A percentile compares a stretch with the other conserved stretches of the same genome.
Conservation (phyloP, 2,888 invertebrate species). For the Agrilus biguttatus region DNA sequence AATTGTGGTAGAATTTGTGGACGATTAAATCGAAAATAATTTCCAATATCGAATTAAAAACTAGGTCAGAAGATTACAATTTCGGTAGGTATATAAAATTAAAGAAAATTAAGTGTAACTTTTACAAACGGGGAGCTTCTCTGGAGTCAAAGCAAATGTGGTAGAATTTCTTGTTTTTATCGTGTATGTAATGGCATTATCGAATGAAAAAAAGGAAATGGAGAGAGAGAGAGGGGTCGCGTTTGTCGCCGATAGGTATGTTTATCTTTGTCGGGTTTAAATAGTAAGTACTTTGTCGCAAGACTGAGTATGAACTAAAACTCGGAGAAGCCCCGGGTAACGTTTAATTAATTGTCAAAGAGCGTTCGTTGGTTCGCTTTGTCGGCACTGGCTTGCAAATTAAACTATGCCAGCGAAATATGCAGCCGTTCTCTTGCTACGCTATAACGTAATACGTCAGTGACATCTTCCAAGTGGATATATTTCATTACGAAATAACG, state of each 20-base stretch:
- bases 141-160: too few species aligned
- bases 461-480: constrained; percentile 25
- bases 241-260: constrained; percentile 1
- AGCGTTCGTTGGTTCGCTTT: constrained; percentile 24
- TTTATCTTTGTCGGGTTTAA: constrained; percentile 7
- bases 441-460: constrained; percentile 29
- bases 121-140: too few species aligned
- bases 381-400: constrained; percentile 29
- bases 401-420: constrained; percentile 32
- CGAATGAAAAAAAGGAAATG: too few species aligned
- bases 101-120: too few species aligned
- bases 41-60: too few species aligned
- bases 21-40: too few species aligned
- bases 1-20: too few species aligned
- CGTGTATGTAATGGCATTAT: too few species aligned
- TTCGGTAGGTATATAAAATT: too few species aligned
- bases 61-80: too few species aligned
- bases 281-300: constrained; percentile 7
- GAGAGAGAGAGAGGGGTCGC: too few species aligned
- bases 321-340: constrained; percentile 9
- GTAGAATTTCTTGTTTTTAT: too few species aligned
- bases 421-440: constrained; percentile 23
- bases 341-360: constrained; percentile 24
- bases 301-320: constrained; percentile 5
- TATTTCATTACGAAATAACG: constrained; percentile 19